Conservation (phyloP, 2,888 invertebrate species). For the Synanthedon andrenaeformis region DNA sequence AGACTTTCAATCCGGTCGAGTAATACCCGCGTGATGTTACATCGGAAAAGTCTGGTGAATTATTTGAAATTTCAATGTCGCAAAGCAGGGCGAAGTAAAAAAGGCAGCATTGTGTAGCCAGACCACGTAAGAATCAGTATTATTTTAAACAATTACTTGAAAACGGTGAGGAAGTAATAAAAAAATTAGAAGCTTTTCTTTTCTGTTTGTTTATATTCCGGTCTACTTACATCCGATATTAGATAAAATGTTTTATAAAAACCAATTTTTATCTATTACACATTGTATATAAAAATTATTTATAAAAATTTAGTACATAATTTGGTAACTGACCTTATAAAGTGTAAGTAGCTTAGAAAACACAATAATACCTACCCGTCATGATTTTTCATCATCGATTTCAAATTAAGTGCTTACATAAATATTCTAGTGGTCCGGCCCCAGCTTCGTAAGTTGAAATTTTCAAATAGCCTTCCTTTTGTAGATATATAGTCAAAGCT, state of each 20-base stretch:
- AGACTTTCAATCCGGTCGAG: constrained; percentile 20
- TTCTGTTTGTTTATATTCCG: neutral
- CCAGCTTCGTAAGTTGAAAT: too few species aligned
- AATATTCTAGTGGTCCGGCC: too few species aligned
- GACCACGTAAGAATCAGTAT: constrained; percentile 10
- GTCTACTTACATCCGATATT: neutral
- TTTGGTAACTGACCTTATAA: too few species aligned
- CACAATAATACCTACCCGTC: too few species aligned
- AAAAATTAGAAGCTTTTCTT: constrained; percentile 7
- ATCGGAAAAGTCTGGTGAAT: constrained; percentile 14
- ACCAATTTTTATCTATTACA: too few species aligned
- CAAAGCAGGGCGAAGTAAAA: constrained; percentile 26
- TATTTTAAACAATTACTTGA: constrained; percentile 5
- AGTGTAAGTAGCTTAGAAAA: too few species aligned
- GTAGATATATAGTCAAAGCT: too few species aligned
- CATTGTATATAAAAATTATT: too few species aligned
- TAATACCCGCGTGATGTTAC: constrained; percentile 19
- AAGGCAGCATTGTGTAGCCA: constrained; percentile 15
- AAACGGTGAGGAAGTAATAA: constrained; percentile 3
- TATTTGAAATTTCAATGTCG: constrained; percentile 25
- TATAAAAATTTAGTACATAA: too few species aligned
- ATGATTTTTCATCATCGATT: too few species aligned
- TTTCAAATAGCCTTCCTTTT: too few species aligned
- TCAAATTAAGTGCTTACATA: too few species aligned
- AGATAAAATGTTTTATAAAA: neutral